Evolutionary conservation across 2,888 invertebrate species (phyloP).

Genomic region (Drosophila histrio): DNA sequence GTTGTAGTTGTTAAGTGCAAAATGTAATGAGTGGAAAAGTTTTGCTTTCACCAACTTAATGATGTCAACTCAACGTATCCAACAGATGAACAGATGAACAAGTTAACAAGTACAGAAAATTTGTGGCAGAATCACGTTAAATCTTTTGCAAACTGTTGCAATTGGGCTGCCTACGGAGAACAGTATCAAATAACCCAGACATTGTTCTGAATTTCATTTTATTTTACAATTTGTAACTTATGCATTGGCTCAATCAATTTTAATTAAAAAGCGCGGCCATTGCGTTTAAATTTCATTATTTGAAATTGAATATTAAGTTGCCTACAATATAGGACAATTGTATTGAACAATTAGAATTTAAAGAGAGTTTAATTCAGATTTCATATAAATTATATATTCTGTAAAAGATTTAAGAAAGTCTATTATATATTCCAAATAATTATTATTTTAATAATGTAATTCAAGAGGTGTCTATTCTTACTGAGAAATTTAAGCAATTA

Average conservation of each 20-base stretch:
- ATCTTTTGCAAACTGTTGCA: conserved; percentile 27
- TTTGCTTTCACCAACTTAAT: conserved; percentile 23
- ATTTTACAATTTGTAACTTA: background rate
- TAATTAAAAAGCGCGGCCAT: background rate
- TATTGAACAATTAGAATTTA: too few relatives aligned
- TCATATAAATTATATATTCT: too few relatives aligned
- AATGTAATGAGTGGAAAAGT: conserved; percentile 66
- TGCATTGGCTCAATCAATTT: background rate
- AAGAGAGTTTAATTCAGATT: too few relatives aligned
- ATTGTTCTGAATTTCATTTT: background rate
- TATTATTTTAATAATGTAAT: too few relatives aligned
- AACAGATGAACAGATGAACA: conserved; percentile 15
- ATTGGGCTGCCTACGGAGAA: background rate
- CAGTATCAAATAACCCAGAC: background rate
- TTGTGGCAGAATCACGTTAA: conserved; percentile 20
- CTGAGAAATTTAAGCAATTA: too few relatives aligned
- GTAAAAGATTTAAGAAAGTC: too few relatives aligned
- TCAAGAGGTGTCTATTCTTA: too few relatives aligned
- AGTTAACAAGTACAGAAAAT: conserved; percentile 5
- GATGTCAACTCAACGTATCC: conserved; percentile 23
- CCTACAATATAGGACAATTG: too few relatives aligned
- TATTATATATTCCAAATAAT: too few relatives aligned
- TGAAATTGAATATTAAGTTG: background rate
- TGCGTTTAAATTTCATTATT: background rate
- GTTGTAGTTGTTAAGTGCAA: conserved; percentile 45